Conservation (phyloP, 2,797 vertebrate genomes). For the Mareca strepera region DNA sequence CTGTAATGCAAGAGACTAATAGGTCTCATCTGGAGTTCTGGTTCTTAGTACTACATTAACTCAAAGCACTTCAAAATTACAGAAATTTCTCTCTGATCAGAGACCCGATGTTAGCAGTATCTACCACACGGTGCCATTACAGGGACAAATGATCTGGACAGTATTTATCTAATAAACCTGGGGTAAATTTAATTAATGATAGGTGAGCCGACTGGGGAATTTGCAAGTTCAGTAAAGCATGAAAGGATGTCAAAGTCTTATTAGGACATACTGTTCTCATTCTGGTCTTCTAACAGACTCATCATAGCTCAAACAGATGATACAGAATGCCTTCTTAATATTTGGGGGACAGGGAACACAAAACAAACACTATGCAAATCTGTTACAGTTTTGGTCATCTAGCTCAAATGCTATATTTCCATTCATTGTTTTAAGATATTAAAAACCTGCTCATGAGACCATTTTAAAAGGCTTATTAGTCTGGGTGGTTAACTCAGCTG, state of each 20-base stretch:
- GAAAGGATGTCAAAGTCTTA: neutral
- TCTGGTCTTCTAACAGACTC: neutral
- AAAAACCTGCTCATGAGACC: neutral
- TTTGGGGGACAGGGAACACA: fast-evolving
- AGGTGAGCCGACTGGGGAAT: neutral
- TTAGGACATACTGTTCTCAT: neutral
- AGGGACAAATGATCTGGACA: neutral
- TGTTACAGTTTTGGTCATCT: neutral
- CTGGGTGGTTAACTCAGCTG: neutral
- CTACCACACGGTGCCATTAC: neutral
- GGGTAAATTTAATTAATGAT: slow-evolving; percentile 15
- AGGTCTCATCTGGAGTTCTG: neutral
- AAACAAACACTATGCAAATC: neutral
- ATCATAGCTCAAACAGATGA: neutral
- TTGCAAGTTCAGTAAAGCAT: slow-evolving; percentile 1
- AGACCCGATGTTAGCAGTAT: neutral
- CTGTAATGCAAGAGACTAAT: neutral
- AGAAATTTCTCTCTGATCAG: neutral
- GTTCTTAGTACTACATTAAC: neutral
- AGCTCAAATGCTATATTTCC: neutral
- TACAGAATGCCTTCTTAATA: neutral
- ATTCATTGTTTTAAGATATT: neutral
- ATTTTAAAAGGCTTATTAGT: neutral
- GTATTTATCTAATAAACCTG: neutral
- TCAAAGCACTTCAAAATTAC: neutral